Evolutionary conservation across 1,140 invertebrate genomes (phyloP), one percentile per base, ranked within the genome.

Genomic region (Leptinotarsa texana): DNA sequence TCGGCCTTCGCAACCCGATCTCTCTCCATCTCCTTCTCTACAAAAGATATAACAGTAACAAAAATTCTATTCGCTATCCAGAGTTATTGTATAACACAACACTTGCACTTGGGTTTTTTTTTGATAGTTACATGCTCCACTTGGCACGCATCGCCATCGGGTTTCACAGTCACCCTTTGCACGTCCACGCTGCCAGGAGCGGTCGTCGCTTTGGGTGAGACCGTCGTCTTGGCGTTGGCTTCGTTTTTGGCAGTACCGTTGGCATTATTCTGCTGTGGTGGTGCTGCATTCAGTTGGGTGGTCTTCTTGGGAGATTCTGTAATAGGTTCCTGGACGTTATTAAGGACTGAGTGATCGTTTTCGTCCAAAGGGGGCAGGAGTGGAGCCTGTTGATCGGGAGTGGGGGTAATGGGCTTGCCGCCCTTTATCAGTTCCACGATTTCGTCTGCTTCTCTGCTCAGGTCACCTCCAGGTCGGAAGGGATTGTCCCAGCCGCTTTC

Each of bases 401-500:
- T 93, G 75, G 91, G 92, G 68, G 92, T 94, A 82, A 95, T 94
- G 66, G 93, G 93, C 82, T 94, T 94, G 62, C 94, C 94, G 74
- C 94, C 94, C 86, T 96, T 96, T 85, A 97, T 97, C 86, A 96
- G 89, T 82, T 96, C 94, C 42, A 98, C 95, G 79, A 99, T 97
- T 87, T 97, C 95, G 84, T 98, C 96, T 18, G 96, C 96, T 86
- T 99, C 97, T 82, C 94, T 90, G 79, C 94, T 96, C 77, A 99
- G 87, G 86, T 98, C 95, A 66, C 96, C 96, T 81, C 97, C 96
- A 5, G 96, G 96, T 85, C 96, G 92, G 89, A 98, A 99, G 33
- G 96, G 96, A 87, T 98, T 99, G 86, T 99, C 97, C 92, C 96
- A 96, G 66, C 95, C 95, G 83, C 94, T 97, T 83, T 98, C 96